phyloP scores from a whole-genome alignment of 2,888 invertebrate genomes.

The Sesia bembeciformis region DNA sequence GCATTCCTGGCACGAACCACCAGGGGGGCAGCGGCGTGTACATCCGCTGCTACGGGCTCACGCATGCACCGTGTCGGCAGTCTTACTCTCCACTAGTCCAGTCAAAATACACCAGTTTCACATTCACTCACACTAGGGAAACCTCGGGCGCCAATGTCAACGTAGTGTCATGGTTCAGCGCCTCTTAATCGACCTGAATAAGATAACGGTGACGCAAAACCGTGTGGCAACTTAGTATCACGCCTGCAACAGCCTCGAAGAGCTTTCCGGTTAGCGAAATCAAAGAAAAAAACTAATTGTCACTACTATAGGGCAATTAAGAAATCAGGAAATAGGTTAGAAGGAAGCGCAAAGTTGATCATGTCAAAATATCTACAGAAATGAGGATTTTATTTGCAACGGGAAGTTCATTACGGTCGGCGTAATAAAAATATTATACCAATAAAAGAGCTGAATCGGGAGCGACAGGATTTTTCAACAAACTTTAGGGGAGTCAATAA shows the following conservation, averaged over 20 bases:
- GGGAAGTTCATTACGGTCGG: constrained; percentile 21
- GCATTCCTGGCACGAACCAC: constrained; percentile 70
- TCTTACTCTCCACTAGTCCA: constrained; percentile 17
- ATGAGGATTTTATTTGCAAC: constrained; percentile 6
- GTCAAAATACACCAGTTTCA: constrained; percentile 34
- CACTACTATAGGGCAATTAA: constrained; percentile 27
- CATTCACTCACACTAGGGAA: constrained; percentile 43
- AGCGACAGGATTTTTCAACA: constrained; percentile 49
- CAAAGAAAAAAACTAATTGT: constrained; percentile 33
- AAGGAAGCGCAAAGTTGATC: constrained; percentile 24
- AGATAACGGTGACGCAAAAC: constrained; percentile 50
- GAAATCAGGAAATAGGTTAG: constrained; percentile 27
- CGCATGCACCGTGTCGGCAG: constrained; percentile 28
- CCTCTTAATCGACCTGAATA: constrained; percentile 49
- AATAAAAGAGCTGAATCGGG: constrained; percentile 49
- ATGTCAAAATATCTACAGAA: constrained; percentile 22
- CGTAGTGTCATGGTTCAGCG: constrained; percentile 58
- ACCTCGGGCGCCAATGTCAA: constrained; percentile 47
- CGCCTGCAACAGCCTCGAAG: constrained; percentile 27
- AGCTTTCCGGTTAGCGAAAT: constrained; percentile 41
- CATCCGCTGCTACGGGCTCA: constrained; percentile 56
- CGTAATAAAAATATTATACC: constrained; percentile 43
- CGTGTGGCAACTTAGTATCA: constrained; percentile 41
- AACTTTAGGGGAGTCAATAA: constrained; percentile 71
- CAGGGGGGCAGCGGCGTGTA: constrained; percentile 64